Evolutionary conservation across 2,113 vertebrate species (phyloP), one percentile per base, ranked within the genome.

Genomic region (Clinocottus analis): DNA sequence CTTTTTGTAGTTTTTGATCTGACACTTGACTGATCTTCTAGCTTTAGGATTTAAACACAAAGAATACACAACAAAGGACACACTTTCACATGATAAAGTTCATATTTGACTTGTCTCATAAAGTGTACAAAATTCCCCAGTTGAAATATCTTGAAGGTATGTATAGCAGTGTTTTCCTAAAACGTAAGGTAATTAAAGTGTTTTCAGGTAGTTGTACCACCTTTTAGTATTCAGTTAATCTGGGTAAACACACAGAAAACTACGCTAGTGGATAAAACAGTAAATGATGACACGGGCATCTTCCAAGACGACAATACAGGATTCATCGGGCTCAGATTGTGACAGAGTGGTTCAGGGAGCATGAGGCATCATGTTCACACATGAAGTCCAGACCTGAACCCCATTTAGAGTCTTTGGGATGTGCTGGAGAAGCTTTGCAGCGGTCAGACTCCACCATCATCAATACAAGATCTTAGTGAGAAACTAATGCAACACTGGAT

Each of bases 51-150:
- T 76, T 59, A 16, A 74, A n/a, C n/a, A n/a, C n/a, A n/a, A n/a
- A n/a, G n/a, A n/a, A n/a, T n/a, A n/a, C n/a, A n/a, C 25, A 68
- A 33, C 16, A 84, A 58, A 83, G 43, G 14, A 64, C 49, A 45
- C 5, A 9, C 2, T 39, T 43, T 11, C 39, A 53, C n/a, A 29
- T 37, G 7, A 37, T 16, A 16, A 33, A 7, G 19, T 56, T 29
- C 17, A 35, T 56, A 35, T 13, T 27, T 29, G 14, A 21, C 13
- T 56, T 51, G 9, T 31, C 49, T 17, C 25, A 23, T 53, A 7
- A 5, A 14, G 17, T 39, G 12, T 21, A 14, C 3, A 2, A 25
- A 8, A n/a, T n/a, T 21, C 45, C 45, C n/a, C 19, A n/a, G 49
- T 51, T 51, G 10, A 51, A n/a, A n/a, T 51, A 51, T 21, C 21